Evolutionary conservation across 2,113 vertebrate species (phyloP).

Genomic region (Perca fluviatilis): DNA sequence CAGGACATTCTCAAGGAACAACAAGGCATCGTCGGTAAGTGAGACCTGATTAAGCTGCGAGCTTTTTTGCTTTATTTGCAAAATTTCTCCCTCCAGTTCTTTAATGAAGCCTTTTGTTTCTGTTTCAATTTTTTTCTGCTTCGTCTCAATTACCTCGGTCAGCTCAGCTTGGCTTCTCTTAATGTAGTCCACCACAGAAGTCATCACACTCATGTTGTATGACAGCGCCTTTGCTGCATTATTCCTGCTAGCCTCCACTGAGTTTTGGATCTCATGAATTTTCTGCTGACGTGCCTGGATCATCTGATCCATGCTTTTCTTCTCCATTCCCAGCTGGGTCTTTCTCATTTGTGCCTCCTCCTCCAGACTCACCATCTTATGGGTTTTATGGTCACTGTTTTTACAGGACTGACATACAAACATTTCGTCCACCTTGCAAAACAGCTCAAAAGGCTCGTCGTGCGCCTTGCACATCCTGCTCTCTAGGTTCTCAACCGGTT

Average conservation of each 20-base stretch:
- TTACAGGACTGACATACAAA: conserved; percentile 52
- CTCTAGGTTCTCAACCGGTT: conserved; percentile 53
- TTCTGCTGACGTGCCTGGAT: conserved; percentile 45
- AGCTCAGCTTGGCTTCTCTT: conserved; percentile 62
- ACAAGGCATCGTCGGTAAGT: conserved; percentile 18
- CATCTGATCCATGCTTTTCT: conserved; percentile 2
- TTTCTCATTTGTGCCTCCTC: conserved; percentile 45
- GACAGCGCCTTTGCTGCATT: conserved; percentile 22
- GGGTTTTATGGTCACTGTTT: conserved; percentile 34
- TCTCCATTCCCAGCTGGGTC: conserved; percentile 2
- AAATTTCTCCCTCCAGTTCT: conserved; percentile 61
- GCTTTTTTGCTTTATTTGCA: conserved; percentile 43
- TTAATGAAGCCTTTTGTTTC: conserved; percentile 42
- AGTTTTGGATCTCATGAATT: conserved; percentile 36
- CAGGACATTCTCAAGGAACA: conserved; percentile 36
- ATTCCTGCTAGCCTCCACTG: conserved; percentile 11
- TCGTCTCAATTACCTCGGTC: conserved; percentile 28
- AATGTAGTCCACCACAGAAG: conserved; percentile 45
- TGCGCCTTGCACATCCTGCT: conserved; percentile 60
- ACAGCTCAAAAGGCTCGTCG: conserved; percentile 40
- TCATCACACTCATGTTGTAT: conserved; percentile 28
- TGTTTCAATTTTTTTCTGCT: conserved; percentile 29
- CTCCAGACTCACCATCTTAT: conserved; percentile 41
- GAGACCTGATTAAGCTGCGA: conserved; percentile 32
- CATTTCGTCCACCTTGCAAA: conserved; percentile 47